phyloP scores from a whole-genome alignment of 2,888 invertebrate species.

The Agrotis ipsilon region DNA sequence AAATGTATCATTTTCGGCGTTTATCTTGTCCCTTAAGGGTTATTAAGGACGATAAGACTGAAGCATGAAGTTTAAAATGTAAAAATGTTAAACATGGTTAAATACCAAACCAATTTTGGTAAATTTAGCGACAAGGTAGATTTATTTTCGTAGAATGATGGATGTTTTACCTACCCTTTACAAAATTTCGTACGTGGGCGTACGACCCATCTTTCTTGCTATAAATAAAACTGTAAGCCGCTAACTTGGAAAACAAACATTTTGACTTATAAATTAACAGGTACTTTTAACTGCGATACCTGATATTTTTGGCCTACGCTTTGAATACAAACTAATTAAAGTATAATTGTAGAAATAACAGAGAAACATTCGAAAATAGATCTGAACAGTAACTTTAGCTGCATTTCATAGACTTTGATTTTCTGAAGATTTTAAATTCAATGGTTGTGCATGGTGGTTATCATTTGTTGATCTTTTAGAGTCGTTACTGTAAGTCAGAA shows the following conservation, averaged over 20 bases:
- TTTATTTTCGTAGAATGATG: background rate
- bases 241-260: background rate
- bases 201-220: background rate
- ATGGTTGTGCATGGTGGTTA: too few species aligned
- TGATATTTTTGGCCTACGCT: too few species aligned
- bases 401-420: too few species aligned
- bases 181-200: slow-evolving; percentile 1
- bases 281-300: background rate
- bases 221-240: slow-evolving; percentile 19
- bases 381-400: too few species aligned
- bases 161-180: background rate
- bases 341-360: too few species aligned
- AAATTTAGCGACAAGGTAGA: background rate
- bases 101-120: background rate
- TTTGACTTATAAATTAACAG: background rate
- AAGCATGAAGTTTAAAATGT: background rate
- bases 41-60: background rate
- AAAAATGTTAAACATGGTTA: background rate
- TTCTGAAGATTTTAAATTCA: too few species aligned
- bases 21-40: background rate
- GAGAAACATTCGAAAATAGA: too few species aligned
- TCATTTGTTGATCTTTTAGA: too few species aligned
- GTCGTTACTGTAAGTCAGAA: too few species aligned
- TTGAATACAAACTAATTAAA: too few species aligned
- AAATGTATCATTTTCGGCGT: slow-evolving; percentile 10